Conservation (phyloP, 2,797 vertebrate genomes). For the Moxostoma hubbsi region DNA sequence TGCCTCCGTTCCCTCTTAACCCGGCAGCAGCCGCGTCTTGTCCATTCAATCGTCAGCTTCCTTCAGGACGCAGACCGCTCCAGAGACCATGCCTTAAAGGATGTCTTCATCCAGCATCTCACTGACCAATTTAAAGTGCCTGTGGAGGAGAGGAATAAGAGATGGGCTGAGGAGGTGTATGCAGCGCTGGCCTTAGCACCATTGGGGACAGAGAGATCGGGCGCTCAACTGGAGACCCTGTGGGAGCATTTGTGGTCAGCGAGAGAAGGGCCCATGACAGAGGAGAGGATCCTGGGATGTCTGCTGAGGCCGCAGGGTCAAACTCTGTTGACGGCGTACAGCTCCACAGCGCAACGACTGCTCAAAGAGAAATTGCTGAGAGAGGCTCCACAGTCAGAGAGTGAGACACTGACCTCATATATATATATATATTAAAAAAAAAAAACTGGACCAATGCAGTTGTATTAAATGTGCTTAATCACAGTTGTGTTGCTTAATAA, state of each 20-base stretch:
- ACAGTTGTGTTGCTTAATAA: neutral
- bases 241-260: slow-evolving; percentile 83
- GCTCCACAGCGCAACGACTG: slow-evolving; percentile 78
- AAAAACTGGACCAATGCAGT: too few relatives aligned
- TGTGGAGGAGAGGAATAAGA: slow-evolving; percentile 62
- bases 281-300: slow-evolving; percentile 85
- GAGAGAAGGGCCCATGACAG: slow-evolving; percentile 77
- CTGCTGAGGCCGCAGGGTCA: slow-evolving; percentile 80
- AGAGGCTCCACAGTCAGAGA: slow-evolving; percentile 72
- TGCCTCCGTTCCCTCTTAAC: slow-evolving; percentile 80
- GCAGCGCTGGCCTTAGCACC: slow-evolving; percentile 79
- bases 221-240: slow-evolving; percentile 78
- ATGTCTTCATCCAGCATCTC: slow-evolving; percentile 83
- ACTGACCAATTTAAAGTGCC: slow-evolving; percentile 73
- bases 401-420: slow-evolving; percentile 65
- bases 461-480: too few relatives aligned
- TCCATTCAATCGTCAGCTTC: slow-evolving; percentile 81
- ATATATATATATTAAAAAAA: too few relatives aligned
- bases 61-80: slow-evolving; percentile 64
- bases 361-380: slow-evolving; percentile 78
- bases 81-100: slow-evolving; percentile 73
- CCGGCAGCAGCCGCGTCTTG: slow-evolving; percentile 77
- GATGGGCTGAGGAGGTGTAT: slow-evolving; percentile 79
- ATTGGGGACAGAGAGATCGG: slow-evolving; percentile 69
- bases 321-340: slow-evolving; percentile 79